These are phyloP conservation scores for Todiramphus chloris DNA, from an alignment of 2,113 vertebrate genomes.

Conservation along the genomic window DNA sequence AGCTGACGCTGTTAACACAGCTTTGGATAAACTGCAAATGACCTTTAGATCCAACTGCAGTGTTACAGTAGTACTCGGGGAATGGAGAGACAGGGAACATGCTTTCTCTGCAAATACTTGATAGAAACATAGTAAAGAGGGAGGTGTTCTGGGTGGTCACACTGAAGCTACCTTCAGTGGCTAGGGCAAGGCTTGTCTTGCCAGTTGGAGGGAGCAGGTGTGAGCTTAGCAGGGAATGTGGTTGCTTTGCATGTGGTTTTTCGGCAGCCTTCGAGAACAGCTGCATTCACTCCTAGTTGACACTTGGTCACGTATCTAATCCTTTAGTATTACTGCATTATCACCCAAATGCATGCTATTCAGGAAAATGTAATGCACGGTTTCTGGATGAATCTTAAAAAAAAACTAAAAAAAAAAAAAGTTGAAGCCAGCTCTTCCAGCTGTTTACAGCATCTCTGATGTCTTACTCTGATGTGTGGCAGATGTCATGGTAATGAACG, in stretches of 20 bases:
- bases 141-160: neutral
- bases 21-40: neutral
- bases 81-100: neutral
- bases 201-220: neutral
- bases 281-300: constrained; percentile 14
- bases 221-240: neutral
- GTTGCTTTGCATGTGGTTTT: neutral
- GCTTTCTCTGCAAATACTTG: neutral
- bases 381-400: neutral
- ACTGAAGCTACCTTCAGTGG: neutral
- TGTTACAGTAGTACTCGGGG: neutral
- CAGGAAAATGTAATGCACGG: neutral
- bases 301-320: neutral
- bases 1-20: neutral
- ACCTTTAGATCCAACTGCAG: neutral
- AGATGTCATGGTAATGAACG: neutral
- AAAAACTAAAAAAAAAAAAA: neutral
- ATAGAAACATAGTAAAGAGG: neutral
- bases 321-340: constrained; percentile 15
- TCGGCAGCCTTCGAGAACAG: neutral
- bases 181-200: neutral
- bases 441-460: neutral
- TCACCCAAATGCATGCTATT: neutral
- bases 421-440: neutral
- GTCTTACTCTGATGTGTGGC: neutral